phyloP scores from a whole-genome alignment of 2,888 invertebrate genomes.

The Geophilus truncorum region DNA sequence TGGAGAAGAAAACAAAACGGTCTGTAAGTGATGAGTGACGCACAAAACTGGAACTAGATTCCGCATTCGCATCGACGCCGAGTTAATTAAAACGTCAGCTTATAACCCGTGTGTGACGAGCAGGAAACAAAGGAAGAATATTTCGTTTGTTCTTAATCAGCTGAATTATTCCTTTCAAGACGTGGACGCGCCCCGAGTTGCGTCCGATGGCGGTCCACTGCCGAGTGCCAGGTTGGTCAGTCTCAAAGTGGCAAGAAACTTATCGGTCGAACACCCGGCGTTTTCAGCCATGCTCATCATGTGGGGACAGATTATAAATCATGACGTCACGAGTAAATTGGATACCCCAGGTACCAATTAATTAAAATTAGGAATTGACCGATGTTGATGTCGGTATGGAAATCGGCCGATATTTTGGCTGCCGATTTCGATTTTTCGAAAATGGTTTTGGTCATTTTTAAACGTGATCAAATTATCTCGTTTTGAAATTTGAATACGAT shows the following conservation, averaged over 20 bases:
- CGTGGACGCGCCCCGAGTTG: neutral
- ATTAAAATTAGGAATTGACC: too few relatives aligned
- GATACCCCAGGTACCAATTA: slow-evolving; percentile 51
- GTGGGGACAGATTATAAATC: slow-evolving; percentile 53
- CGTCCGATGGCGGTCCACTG: slow-evolving; percentile 29
- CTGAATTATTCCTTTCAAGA: neutral
- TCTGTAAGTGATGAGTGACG: slow-evolving; percentile 10
- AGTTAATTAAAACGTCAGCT: neutral
- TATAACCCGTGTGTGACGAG: neutral
- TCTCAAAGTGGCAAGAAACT: neutral
- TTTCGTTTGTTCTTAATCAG: neutral
- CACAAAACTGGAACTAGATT: neutral
- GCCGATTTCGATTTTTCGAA: too few relatives aligned
- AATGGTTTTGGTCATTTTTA: too few relatives aligned
- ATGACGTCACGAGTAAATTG: slow-evolving; percentile 51
- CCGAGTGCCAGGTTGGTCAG: slow-evolving; percentile 29
- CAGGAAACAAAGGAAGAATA: neutral
- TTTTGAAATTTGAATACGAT: too few relatives aligned
- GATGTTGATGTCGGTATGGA: too few relatives aligned
- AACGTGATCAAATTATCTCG: too few relatives aligned
- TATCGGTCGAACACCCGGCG: slow-evolving; percentile 1
- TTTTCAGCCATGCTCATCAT: slow-evolving; percentile 34
- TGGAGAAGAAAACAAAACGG: neutral
- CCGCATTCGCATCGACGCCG: neutral
- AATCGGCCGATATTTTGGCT: too few relatives aligned